These are phyloP conservation scores for Fukomys damarensis DNA, from an alignment of 2,113 vertebrate species.

Conservation along the genomic window DNA sequence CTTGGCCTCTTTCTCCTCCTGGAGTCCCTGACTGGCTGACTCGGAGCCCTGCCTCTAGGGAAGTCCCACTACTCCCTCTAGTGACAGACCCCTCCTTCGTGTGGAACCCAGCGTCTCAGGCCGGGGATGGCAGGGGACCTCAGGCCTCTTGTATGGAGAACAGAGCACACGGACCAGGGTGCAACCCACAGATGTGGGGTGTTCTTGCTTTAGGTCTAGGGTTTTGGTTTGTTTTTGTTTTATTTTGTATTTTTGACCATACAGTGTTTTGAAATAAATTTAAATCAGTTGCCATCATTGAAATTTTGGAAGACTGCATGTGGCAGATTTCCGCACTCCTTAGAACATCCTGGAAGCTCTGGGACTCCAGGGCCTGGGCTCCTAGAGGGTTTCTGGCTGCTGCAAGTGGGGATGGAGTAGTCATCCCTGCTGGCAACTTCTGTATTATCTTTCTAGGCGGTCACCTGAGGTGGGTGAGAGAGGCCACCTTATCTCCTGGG, in stretches of 20 bases:
- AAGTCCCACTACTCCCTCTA: no score
- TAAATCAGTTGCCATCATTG: not conserved
- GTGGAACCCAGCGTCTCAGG: not conserved
- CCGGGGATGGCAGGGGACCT: not conserved
- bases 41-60: no score
- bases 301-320: not conserved
- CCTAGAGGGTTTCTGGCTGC: not conserved
- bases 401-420: accelerated
- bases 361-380: accelerated
- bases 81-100: no score
- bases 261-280: not conserved
- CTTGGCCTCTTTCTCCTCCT: not conserved
- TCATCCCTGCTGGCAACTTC: not conserved
- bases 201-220: not conserved
- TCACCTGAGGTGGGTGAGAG: not conserved
- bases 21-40: no score
- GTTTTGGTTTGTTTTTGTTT: no score
- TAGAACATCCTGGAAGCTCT: not conserved
- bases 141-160: not conserved
- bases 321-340: not conserved
- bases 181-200: accelerated
- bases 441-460: not conserved
- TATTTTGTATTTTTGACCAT: not conserved
- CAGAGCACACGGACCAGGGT: not conserved
- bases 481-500: not conserved